Conservation (phyloP, 2,888 invertebrate genomes). For the Leucophora obtusa region DNA sequence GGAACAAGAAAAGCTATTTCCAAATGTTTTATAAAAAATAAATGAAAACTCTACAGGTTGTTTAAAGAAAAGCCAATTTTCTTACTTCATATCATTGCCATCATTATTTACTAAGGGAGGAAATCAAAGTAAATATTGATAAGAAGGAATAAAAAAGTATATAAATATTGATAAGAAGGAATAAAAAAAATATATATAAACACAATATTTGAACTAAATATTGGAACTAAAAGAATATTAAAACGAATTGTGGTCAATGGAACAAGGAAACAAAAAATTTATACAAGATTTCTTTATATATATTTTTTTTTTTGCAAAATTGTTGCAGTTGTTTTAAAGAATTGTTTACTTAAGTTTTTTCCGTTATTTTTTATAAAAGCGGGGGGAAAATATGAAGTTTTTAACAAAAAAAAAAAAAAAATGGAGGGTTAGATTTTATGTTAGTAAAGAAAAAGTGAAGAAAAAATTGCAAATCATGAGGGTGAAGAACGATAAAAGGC, state of each 20-base stretch:
- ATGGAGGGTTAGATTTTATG: constrained; percentile 43
- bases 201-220: constrained; percentile 24
- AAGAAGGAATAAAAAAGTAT: constrained; percentile 27
- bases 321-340: constrained; percentile 37
- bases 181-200: too few relatives aligned
- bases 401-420: not conserved
- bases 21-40: constrained; percentile 12
- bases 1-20: constrained; percentile 38
- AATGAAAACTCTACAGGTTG: constrained; percentile 53
- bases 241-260: constrained; percentile 47
- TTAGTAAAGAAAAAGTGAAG: constrained; percentile 14
- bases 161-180: constrained; percentile 47
- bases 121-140: constrained; percentile 55
- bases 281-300: constrained; percentile 8
- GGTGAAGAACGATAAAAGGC: constrained; percentile 18
- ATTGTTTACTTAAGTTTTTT: constrained; percentile 34
- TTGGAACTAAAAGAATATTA: constrained; percentile 43
- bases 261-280: constrained; percentile 1
- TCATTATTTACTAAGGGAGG: not conserved
- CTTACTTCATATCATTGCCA: not conserved
- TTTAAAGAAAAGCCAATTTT: constrained; percentile 30
- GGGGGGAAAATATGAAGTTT: constrained; percentile 4
- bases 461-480: constrained; percentile 31
- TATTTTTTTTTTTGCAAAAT: constrained; percentile 4
- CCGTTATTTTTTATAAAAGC: not conserved